Evolutionary conservation across 2,113 vertebrate genomes (phyloP), one percentile per base, ranked within the genome.

Genomic region (Xenopus borealis): DNA sequence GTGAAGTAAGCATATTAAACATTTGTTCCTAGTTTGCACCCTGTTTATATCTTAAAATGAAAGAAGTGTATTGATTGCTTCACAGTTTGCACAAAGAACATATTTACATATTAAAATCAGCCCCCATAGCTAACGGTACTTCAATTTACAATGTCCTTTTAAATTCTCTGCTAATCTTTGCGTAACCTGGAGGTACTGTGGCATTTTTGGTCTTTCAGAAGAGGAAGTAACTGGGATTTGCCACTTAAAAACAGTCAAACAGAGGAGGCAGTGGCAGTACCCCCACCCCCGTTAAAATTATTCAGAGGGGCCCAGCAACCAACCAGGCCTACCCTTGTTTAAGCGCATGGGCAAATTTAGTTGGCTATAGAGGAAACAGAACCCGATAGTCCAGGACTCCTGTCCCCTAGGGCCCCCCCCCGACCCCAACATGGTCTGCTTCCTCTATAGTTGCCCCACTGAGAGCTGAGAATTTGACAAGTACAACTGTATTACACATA

Each of bases 21-120:
- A 46, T 75, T 33, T 27, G 23, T 46, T 66, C 16, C 8, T 46
- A 67, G 46, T 59, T 77, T 70, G 64, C 66, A 70, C 66, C 59
- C 67, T 76, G 73, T 75, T 69, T 45, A 23, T 40, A n/a, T 17
- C 44, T 57, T 53, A 27, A 27, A 63, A 40, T 12, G 10, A 63
- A 10, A 33, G 12, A 17, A 40, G 33, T 57, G 18, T 53, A 58
- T 33, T 19, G 20, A 50, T 23, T 19, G 7, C 23, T 66, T 53
- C 18, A 33, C 3, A 40, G 23, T 57, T 40, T 76, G 12, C 70
- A 70, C 73, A 62, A 16, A 61, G 52, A 62, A 70, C 14, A 12
- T 57, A 70, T 76, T 16, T 45, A 70, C 50, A 77, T 44, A 20
- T 13, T 58, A 59, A 19, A 58, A 44, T 40, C 5, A 16, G 65